Evolutionary conservation across 2,888 invertebrate species (phyloP), one percentile per base, ranked within the genome.

Genomic region (Kryphioiulus occultus): DNA sequence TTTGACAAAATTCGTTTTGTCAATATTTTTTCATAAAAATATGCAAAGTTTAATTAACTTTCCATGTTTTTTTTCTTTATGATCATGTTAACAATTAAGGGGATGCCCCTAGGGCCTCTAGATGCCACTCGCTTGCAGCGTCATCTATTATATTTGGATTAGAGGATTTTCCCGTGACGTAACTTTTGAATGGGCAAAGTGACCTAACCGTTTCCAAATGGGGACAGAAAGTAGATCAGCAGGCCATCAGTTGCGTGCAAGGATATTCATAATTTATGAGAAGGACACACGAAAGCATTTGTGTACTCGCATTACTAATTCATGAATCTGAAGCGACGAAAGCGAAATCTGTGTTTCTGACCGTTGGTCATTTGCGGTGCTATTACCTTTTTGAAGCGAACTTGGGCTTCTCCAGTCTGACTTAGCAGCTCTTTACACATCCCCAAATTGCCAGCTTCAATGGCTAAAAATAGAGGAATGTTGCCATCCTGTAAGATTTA

Each of bases 371-470:
- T 47, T 47, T 47, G 47, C 47, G 47, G 7, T 47, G 17, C 17
- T 47, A 47, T 47, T 47, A 88, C 88, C 86, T 88, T 88, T 88
- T 86, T 35, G 44, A 86, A 89, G 42, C 89, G 95, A 85, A 98
- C 94, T 93, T 99, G 98, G 91, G 97, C 96, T 86, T 96, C 95
- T 87, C 96, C 95, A 93, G 96, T 96, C 90, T 96, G 95, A 91
- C 96, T 95, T 90, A 99, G 94, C 87, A 99, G 94, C 92, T 99
- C 98, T 90, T 97, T 95, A 92, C 97, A 97, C 95, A 98, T 98
- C 90, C 97, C 96, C 93, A 97, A 96, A 93, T 98, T 99, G 87
- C 98, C 98, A 42, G 96, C 96, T 93, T 98, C 98, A 90, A 98
- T 96, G 88, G 99, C 98, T 92, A 97, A 93, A 91, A 98, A 95